Conservation (phyloP, 1,140 invertebrate genomes). For the Magallana gigas region DNA sequence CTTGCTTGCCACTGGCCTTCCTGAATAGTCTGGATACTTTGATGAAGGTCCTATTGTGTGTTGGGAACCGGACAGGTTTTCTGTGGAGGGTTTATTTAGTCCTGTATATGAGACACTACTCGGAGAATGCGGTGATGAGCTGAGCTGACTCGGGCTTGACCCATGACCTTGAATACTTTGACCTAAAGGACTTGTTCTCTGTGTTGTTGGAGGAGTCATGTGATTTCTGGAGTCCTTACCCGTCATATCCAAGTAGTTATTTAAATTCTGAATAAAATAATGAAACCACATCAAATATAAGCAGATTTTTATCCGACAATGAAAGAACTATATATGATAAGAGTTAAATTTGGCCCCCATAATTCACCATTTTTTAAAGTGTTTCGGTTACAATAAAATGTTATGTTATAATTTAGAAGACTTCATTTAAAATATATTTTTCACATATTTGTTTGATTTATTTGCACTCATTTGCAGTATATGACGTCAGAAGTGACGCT, state of each 20-base stretch:
- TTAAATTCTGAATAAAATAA: neutral
- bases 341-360: no score
- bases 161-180: conserved; percentile 68
- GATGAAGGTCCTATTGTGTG: conserved; percentile 64
- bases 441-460: no score
- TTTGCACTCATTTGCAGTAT: no score
- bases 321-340: no score
- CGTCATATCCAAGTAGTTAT: conserved; percentile 30
- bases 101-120: conserved; percentile 53
- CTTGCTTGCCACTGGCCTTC: neutral
- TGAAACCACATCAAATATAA: neutral
- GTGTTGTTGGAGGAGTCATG: neutral
- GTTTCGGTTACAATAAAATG: no score
- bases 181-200: conserved; percentile 71
- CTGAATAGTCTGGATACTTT: conserved; percentile 66
- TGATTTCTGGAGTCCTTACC: conserved; percentile 8
- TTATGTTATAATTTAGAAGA: no score
- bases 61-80: conserved; percentile 34
- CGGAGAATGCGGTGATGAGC: conserved; percentile 32
- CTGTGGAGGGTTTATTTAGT: conserved; percentile 51
- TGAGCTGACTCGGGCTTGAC: conserved; percentile 57
- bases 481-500: no score
- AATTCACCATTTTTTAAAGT: no score
- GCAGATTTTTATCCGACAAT: no score
- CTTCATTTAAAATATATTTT: no score